phyloP scores from a whole-genome alignment of 2,888 invertebrate species.

The Epinotia bilunana region DNA sequence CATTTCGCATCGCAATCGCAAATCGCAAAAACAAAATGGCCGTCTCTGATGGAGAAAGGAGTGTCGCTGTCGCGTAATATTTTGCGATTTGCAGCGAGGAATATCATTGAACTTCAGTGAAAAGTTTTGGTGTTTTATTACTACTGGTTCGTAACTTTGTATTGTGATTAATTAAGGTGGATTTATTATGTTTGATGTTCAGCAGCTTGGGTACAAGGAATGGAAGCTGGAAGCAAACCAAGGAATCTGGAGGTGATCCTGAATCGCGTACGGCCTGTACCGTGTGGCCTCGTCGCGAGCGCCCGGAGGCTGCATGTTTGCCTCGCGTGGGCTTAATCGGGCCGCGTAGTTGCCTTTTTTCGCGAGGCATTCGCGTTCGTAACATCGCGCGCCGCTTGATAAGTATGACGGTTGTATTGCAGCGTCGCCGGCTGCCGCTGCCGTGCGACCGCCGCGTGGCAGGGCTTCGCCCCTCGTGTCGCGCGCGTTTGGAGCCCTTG shows the following conservation, averaged over 20 bases:
- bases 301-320: conserved; percentile 77
- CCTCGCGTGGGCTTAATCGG: conserved; percentile 75
- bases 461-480: conserved; percentile 72
- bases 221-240: conserved; percentile 34
- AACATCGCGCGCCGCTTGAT: conserved; percentile 68
- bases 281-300: conserved; percentile 76
- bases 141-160: conserved; percentile 83
- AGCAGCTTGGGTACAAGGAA: conserved; percentile 53
- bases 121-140: conserved; percentile 78
- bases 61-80: conserved; percentile 69
- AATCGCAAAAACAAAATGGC: conserved; percentile 75
- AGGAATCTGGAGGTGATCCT: conserved; percentile 54
- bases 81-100: conserved; percentile 69
- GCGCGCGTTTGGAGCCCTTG: conserved; percentile 83
- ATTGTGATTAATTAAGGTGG: conserved; percentile 82
- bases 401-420: conserved; percentile 79
- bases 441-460: conserved; percentile 76
- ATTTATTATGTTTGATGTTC: conserved; percentile 77
- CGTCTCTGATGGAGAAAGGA: conserved; percentile 71
- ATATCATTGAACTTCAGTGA: conserved; percentile 79
- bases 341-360: conserved; percentile 66
- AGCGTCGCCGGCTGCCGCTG: conserved; percentile 79
- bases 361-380: conserved; percentile 60
- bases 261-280: conserved; percentile 69
- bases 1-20: conserved; percentile 25